A percentile compares a stretch with the other conserved stretches of the same genome.
phyloP scores from a whole-genome alignment of 2,888 invertebrate genomes.

The Diaperis boleti region DNA sequence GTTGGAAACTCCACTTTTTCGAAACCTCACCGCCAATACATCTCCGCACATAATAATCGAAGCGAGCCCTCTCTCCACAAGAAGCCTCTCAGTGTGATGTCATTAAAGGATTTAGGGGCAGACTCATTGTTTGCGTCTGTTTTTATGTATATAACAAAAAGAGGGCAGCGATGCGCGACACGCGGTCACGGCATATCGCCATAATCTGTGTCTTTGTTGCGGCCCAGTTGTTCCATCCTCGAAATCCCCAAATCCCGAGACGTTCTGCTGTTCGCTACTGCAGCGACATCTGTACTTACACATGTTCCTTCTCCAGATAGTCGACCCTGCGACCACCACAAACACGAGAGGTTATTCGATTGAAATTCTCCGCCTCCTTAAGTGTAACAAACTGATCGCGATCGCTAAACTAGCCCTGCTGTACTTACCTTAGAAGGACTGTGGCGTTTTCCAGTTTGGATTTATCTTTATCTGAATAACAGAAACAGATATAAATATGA shows the following conservation, averaged over 20 bases:
- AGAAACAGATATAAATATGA: too few relatives aligned
- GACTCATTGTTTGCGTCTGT: conserved; percentile 46
- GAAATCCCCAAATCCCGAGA: conserved; percentile 47
- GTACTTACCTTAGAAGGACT: too few relatives aligned
- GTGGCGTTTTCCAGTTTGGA: too few relatives aligned
- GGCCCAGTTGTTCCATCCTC: conserved; percentile 44
- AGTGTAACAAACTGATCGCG: too few relatives aligned
- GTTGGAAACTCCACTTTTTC: too few relatives aligned
- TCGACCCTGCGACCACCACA: conserved; percentile 32
- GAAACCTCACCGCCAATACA: too few relatives aligned
- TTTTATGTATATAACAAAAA: conserved; percentile 50
- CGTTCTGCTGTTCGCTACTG: conserved; percentile 39
- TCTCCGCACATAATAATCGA: conserved; percentile 16
- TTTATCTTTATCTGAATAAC: too few relatives aligned
- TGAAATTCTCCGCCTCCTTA: too few relatives aligned
- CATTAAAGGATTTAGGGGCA: conserved; percentile 47
- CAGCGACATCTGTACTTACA: conserved; percentile 49
- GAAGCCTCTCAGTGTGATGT: conserved; percentile 40
- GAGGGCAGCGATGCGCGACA: conserved; percentile 50
- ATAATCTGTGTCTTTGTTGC: conserved; percentile 56
- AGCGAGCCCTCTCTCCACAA: conserved; percentile 15
- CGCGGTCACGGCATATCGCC: conserved; percentile 56
- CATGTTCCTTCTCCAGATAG: conserved; percentile 42
- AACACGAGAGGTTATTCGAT: too few relatives aligned
- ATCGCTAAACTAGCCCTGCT: too few relatives aligned